Conservation (phyloP, 2,888 invertebrate species). For the Holacanthella duospinosa region DNA sequence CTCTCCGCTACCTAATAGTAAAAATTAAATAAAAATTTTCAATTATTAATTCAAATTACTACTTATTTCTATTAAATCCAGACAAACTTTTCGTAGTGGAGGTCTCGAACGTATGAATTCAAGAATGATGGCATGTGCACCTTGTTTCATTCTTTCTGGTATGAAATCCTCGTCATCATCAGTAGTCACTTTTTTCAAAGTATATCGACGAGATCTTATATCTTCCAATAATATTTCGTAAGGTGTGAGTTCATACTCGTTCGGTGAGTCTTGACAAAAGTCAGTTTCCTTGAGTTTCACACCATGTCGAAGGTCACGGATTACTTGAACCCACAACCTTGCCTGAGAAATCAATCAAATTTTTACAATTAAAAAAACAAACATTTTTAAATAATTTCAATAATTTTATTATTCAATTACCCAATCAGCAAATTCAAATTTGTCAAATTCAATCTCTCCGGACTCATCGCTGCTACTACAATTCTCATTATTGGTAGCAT, state of each 20-base stretch:
- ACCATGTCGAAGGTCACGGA: slow-evolving; percentile 79
- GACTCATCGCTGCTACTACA: background rate
- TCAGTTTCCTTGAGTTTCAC: slow-evolving; percentile 85
- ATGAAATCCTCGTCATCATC: slow-evolving; percentile 66
- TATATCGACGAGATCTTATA: slow-evolving; percentile 78
- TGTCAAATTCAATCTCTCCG: slow-evolving; percentile 58
- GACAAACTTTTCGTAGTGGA: slow-evolving; percentile 83
- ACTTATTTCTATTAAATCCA: slow-evolving; percentile 31
- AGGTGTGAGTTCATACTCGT: slow-evolving; percentile 87
- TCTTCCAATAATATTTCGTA: slow-evolving; percentile 96
- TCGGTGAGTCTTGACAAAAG: slow-evolving; percentile 49
- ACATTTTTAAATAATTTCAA: too few species aligned
- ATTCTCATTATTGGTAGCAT: too few species aligned
- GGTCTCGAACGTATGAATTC: slow-evolving; percentile 94
- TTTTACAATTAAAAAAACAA: background rate
- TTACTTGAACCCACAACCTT: slow-evolving; percentile 90
- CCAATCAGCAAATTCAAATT: slow-evolving; percentile 82
- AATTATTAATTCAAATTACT: background rate
- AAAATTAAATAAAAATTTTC: background rate
- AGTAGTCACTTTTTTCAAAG: slow-evolving; percentile 71
- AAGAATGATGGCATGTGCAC: slow-evolving; percentile 88
- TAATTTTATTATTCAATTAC: slow-evolving; percentile 51
- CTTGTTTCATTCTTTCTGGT: too few species aligned
- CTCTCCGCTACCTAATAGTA: background rate
- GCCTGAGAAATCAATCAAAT: slow-evolving; percentile 51